Conservation (phyloP, 2,888 invertebrate species). For the Crematogaster levior region DNA sequence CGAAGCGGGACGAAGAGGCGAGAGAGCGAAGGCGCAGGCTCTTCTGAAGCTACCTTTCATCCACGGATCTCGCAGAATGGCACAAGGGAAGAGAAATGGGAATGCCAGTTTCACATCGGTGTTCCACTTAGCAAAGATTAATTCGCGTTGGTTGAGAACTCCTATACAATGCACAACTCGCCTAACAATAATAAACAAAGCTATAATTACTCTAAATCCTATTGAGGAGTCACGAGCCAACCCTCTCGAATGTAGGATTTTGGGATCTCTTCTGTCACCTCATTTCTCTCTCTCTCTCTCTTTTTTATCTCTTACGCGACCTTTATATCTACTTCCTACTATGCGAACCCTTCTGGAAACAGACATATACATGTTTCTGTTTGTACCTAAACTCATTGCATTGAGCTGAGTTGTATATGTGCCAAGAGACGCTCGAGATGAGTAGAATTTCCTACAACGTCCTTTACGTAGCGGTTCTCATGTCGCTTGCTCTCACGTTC, state of each 20-base stretch:
- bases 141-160: constrained; percentile 79
- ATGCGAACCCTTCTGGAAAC: background rate
- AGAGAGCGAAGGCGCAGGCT: constrained; percentile 39
- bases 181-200: constrained; percentile 79
- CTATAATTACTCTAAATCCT: constrained; percentile 73
- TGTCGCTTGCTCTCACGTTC: constrained; percentile 57
- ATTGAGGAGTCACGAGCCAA: constrained; percentile 41
- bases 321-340: background rate
- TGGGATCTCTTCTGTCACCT: constrained; percentile 20
- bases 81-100: constrained; percentile 34
- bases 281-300: background rate
- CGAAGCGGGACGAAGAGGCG: constrained; percentile 47
- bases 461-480: constrained; percentile 55
- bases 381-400: constrained; percentile 47
- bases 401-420: constrained; percentile 11
- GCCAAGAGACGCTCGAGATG: constrained; percentile 42
- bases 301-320: background rate
- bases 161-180: constrained; percentile 73
- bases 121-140: constrained; percentile 79
- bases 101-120: constrained; percentile 71
- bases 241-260: constrained; percentile 60
- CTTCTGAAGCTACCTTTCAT: constrained; percentile 65
- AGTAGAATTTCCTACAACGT: constrained; percentile 53
- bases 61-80: constrained; percentile 68
- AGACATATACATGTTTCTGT: constrained; percentile 5